Evolutionary conservation across 30 jellyfish, hydroid and myxozoan species (phyloP), one percentile per base, ranked within the genome.

Genomic region (Turritopsis rubra): DNA sequence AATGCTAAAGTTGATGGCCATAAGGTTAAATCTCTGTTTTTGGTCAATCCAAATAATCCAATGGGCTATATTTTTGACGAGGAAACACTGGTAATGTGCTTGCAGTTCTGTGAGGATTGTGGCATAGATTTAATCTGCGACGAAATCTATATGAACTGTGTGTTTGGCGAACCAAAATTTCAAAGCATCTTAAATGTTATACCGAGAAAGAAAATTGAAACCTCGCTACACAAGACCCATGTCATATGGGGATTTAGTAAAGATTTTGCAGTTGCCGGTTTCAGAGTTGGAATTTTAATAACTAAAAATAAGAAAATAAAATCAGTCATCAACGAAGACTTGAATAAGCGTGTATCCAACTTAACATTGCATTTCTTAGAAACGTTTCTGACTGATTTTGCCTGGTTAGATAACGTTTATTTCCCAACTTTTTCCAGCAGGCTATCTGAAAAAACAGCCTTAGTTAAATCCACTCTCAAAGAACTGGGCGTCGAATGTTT

Each of bases 201-300:
- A 1, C 41, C 80, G 60, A 25, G 80, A 22, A 29, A 79, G 21
- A 21, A 21, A 18, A 80, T 22, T n/a, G 82, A 52, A 17, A 71
- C 76, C 0, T 88, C 79, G 71, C 85, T 85, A 0, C 52, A 68
- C 23, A 80, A 76, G 21, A 53, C 87, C 16, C 96, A 89, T 65
- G 77, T 84, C 13, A 84, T 89, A 4, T 89, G 93, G 93, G 96
- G 96, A 1, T 89, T 83, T 82, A 89, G 96, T 81, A 89, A 89
- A 72, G 96, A 89, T 53, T 89, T 89, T 65, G 96, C 84, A 0
- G 26, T 84, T 27, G 79, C 96, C 8, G 96, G 96, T 1, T 89
- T 83, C 68, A 79, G 96, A 52, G 84, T 92, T 41, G 96, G 96
- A 1, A 74, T 89, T 54, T 85, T 89, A 9, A 85, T 75, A 52